Base-by-base conservation (phyloP, 2,113 vertebrate species). In the Lynx canadensis region DNA sequence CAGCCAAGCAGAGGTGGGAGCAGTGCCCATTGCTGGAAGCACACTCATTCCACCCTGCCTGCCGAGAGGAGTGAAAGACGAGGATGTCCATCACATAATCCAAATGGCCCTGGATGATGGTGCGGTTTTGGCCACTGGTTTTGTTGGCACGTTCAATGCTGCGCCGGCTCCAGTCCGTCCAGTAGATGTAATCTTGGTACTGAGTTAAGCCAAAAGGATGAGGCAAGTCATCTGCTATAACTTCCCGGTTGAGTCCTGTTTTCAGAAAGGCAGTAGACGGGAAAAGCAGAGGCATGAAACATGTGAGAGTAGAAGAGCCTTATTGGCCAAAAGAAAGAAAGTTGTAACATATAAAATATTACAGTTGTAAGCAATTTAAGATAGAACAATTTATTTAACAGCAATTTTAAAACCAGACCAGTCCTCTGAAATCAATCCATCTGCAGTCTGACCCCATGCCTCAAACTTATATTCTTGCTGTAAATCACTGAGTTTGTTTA, bases 71-170 rank as follows among this genome's bases (percentile, higher is more conserved):
- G 97, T 99, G 99, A 96, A 99, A 99, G 21, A 99, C 99, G 82
- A 99, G 98, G 99, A 99, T 99, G 99, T 99, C 99, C 99, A 99
- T 99, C 48, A 99, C 99, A 0, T 99, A 99, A 98, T 99, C 99
- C 98, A 99, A 98, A 98, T 99, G 99, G 16, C 99, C 99, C 98
- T 99, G 99, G 98, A 99, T 99, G 90, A 99, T 97, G 5, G 99
- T 99, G 87, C 99, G 99, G 99, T 99, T 99, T 98, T 99, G 99
- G 18, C 99, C 99, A 0, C 99, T 99, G 84, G 99, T 99, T 98
- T 99, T 99, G 98, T 99, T 99, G 99, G 99, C 99, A 0, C 99
- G 99, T 55, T 99, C 99, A 27, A 99, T 99, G 99, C 99, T 99
- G 96, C 99, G 99, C 92, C 99, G 99, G 98, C 99, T 99, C 99